These are phyloP conservation scores for Phragmatobia fuliginosa DNA, from an alignment of 2,888 invertebrate genomes.

Conservation along the genomic window DNA sequence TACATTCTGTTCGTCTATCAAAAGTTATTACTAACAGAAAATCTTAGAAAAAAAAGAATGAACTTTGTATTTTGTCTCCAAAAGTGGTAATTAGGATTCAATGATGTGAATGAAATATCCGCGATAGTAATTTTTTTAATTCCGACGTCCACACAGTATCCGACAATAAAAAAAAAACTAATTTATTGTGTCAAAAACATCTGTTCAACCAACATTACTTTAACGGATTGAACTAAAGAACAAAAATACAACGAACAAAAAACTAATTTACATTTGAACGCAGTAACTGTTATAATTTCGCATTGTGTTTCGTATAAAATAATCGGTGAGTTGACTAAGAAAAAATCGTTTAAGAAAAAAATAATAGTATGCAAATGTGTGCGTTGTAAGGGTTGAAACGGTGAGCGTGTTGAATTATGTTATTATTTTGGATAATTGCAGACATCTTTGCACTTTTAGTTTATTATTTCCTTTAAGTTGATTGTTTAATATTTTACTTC, in stretches of 20 bases:
- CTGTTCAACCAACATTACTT: slow-evolving; percentile 53
- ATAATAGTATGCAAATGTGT: slow-evolving; percentile 62
- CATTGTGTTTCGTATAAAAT: slow-evolving; percentile 68
- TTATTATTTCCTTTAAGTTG: slow-evolving; percentile 1
- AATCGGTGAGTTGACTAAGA: slow-evolving; percentile 66
- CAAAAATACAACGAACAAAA: slow-evolving; percentile 62
- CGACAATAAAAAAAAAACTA: slow-evolving; percentile 37
- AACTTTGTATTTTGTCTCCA: neutral
- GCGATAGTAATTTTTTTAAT: slow-evolving; percentile 5
- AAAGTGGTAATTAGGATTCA: neutral
- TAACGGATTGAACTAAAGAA: slow-evolving; percentile 58
- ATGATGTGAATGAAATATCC: neutral
- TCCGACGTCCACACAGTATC: slow-evolving; percentile 3
- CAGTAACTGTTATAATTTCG: slow-evolving; percentile 72
- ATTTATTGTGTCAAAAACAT: slow-evolving; percentile 56
- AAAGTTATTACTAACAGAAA: neutral
- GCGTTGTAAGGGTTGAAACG: slow-evolving; percentile 60
- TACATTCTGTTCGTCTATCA: neutral
- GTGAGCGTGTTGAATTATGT: slow-evolving; percentile 56
- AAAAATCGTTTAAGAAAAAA: slow-evolving; percentile 69
- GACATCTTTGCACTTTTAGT: slow-evolving; percentile 42
- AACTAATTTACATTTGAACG: slow-evolving; percentile 79
- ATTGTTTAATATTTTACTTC: no score
- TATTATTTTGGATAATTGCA: slow-evolving; percentile 55
- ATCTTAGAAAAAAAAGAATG: neutral